These are phyloP conservation scores for Meriones unguiculatus DNA, from an alignment of 2,113 vertebrate genomes.

Conservation along the genomic window DNA sequence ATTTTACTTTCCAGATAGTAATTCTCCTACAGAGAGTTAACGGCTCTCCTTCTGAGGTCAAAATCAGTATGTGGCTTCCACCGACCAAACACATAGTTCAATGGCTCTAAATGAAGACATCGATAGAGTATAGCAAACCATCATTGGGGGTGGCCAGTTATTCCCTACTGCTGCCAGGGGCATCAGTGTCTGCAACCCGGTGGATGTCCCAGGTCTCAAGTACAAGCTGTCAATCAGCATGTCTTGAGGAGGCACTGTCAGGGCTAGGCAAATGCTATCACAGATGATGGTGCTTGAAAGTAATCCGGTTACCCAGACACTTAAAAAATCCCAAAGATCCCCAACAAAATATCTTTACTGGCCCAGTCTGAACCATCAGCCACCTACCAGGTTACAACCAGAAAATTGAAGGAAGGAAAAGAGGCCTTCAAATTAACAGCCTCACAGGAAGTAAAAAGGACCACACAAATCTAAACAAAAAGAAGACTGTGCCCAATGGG, in stretches of 20 bases:
- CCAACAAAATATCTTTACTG: not conserved
- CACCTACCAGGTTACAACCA: not conserved
- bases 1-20: not conserved
- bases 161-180: not conserved
- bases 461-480: not conserved
- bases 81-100: not conserved
- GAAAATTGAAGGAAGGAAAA: not conserved
- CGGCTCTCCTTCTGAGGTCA: not conserved
- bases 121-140: not conserved
- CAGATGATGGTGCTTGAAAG: not conserved
- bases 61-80: not conserved
- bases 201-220: not conserved
- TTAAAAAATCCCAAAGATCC: not conserved
- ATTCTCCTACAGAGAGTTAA: not conserved
- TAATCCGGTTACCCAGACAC: not conserved
- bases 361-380: not conserved
- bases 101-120: constrained; percentile 3
- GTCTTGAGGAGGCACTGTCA: not conserved
- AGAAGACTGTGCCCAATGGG: fast-evolving
- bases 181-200: not conserved
- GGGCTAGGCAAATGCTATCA: not conserved
- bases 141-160: not conserved
- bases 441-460: not conserved
- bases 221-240: not conserved
- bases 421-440: not conserved